These are phyloP conservation scores for Lepidocyrtoides sp. DNA, from an alignment of 2,888 invertebrate species.

Conservation along the genomic window DNA sequence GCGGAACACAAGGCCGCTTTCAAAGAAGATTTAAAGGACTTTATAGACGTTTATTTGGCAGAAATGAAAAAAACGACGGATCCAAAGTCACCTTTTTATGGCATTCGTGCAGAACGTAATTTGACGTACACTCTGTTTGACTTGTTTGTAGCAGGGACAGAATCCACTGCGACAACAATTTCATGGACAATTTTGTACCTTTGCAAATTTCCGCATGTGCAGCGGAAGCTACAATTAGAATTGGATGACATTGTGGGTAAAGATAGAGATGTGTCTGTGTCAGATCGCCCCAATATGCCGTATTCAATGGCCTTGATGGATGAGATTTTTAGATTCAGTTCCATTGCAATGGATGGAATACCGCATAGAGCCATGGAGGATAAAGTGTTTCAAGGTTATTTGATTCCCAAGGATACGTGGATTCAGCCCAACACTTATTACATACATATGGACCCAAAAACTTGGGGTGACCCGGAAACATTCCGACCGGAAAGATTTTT, in stretches of 20 bases:
- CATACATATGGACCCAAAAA: constrained; percentile 62
- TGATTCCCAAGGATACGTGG: constrained; percentile 28
- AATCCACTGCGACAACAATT: constrained; percentile 63
- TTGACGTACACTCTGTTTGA: background rate
- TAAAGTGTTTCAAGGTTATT: constrained; percentile 32
- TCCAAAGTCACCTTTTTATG: constrained; percentile 70
- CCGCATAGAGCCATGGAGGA: constrained; percentile 53
- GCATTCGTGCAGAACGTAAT: constrained; percentile 3
- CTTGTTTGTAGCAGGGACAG: constrained; percentile 50
- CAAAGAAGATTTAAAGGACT: constrained; percentile 67
- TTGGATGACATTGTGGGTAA: constrained; percentile 44
- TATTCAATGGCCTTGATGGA: constrained; percentile 59
- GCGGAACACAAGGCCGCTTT: constrained; percentile 62
- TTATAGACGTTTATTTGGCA: constrained; percentile 69
- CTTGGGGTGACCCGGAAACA: constrained; percentile 50
- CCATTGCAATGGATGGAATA: constrained; percentile 39
- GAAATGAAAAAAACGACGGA: constrained; percentile 67
- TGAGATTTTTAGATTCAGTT: constrained; percentile 52
- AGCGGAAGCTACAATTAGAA: constrained; percentile 65
- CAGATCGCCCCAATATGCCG: constrained; percentile 44
- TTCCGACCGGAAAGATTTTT: constrained; percentile 59
- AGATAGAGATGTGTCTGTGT: constrained; percentile 43
- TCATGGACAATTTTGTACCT: constrained; percentile 66
- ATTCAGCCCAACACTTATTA: constrained; percentile 45
- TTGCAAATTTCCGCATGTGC: constrained; percentile 39